A percentile compares a stretch with the other conserved stretches of the same genome.
Evolutionary conservation across 2,797 vertebrate species (phyloP).

Genomic region (Chrosomus eos): DNA sequence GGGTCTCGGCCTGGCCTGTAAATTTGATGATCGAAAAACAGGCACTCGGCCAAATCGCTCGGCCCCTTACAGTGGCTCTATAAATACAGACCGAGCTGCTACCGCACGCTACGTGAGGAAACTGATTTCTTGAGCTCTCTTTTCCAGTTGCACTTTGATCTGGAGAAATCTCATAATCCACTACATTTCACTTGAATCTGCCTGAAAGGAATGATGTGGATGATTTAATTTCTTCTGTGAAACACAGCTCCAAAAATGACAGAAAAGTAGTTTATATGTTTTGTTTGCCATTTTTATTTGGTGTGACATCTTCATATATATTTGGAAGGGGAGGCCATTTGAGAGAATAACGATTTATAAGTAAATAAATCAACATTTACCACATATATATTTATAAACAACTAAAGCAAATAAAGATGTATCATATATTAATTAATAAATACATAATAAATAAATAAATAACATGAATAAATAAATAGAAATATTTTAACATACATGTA

Average conservation of each 20-base stretch:
- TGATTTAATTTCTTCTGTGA: neutral
- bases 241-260: no score
- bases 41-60: constrained; percentile 75
- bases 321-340: neutral
- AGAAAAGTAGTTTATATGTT: neutral
- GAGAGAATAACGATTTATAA: neutral
- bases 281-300: neutral
- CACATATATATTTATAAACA: neutral
- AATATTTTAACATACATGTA: neutral
- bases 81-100: constrained; percentile 77
- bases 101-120: constrained; percentile 52
- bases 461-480: neutral
- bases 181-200: constrained; percentile 7
- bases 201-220: neutral
- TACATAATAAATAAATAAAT: neutral
- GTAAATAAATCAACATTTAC: neutral
- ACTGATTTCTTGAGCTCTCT: neutral
- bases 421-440: neutral
- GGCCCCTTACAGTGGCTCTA: constrained; percentile 67
- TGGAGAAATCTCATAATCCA: constrained; percentile 60
- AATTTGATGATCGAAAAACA: constrained; percentile 72
- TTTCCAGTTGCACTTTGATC: constrained; percentile 33
- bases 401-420: neutral
- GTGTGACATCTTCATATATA: neutral
- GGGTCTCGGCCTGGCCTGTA: constrained; percentile 70